Percentiles rank a stretch among this genome's conserved stretches.
phyloP scores from a whole-genome alignment of 2,888 invertebrate species.

The Apamea anceps region DNA sequence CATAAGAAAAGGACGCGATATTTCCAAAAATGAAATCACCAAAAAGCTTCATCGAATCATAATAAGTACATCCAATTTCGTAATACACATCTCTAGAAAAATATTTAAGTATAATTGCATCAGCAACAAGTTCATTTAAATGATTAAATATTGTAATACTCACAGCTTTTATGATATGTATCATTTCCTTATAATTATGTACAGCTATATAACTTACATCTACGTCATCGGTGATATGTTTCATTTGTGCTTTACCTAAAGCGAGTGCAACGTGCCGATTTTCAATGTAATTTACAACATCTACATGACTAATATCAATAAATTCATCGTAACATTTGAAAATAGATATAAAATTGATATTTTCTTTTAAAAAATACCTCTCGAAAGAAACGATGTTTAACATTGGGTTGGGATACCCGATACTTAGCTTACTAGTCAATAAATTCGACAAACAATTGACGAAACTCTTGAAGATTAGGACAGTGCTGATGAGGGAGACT shows the following conservation, averaged over 20 bases:
- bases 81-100: conserved; percentile 90
- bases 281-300: conserved; percentile 79
- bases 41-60: conserved; percentile 86
- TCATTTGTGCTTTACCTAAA: conserved; percentile 84
- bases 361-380: conserved; percentile 82
- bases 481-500: conserved; percentile 63
- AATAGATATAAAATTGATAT: conserved; percentile 83
- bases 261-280: conserved; percentile 85
- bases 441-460: conserved; percentile 86
- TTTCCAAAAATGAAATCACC: conserved; percentile 86
- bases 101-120: conserved; percentile 89
- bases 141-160: conserved; percentile 90
- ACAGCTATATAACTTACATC: conserved; percentile 82
- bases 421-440: conserved; percentile 74
- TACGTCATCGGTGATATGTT: conserved; percentile 79
- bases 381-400: conserved; percentile 80
- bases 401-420: conserved; percentile 63
- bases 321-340: conserved; percentile 85
- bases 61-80: conserved; percentile 85
- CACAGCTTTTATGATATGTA: conserved; percentile 90
- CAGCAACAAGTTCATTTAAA: conserved; percentile 88
- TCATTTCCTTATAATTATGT: conserved; percentile 85
- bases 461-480: conserved; percentile 72
- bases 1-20: conserved; percentile 90
- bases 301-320: conserved; percentile 79